Percentiles rank a stretch among this genome's conserved stretches.
Evolutionary conservation across 2,797 vertebrate genomes (phyloP).

Genomic region (Hyperoplus immaculatus): DNA sequence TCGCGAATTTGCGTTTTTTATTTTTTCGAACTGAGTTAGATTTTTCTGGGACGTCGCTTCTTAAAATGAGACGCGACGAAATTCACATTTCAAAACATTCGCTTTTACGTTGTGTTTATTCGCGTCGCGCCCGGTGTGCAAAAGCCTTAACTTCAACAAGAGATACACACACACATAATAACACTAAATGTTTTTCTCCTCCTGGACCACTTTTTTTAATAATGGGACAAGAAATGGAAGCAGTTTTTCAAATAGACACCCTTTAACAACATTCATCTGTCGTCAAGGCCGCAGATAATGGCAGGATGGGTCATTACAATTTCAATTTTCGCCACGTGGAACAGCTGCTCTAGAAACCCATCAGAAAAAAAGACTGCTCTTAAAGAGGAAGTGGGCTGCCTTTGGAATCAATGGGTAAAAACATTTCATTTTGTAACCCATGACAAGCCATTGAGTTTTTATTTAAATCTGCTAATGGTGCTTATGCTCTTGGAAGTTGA

Average conservation of each 20-base stretch:
- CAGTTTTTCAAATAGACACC: constrained; percentile 51
- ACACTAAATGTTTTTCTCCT: constrained; percentile 26
- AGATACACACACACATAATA: constrained; percentile 14
- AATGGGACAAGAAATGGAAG: constrained; percentile 45
- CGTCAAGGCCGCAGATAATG: constrained; percentile 40
- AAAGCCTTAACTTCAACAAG: constrained; percentile 14
- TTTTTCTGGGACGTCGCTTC: too few species aligned
- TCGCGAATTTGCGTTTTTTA: too few species aligned
- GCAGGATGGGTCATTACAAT: constrained; percentile 39
- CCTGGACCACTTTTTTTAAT: constrained; percentile 52
- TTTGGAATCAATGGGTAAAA: constrained; percentile 11
- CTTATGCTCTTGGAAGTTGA: background rate
- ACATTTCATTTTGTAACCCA: constrained; percentile 37
- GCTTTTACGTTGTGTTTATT: too few species aligned
- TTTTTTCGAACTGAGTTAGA: too few species aligned
- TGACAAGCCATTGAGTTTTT: constrained; percentile 37
- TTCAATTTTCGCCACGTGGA: constrained; percentile 49
- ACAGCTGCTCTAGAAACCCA: constrained; percentile 44
- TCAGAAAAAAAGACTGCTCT: constrained; percentile 35
- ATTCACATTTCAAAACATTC: too few species aligned
- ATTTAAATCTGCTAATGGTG: constrained; percentile 21
- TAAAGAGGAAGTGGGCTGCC: constrained; percentile 29
- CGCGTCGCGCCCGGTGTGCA: too few species aligned
- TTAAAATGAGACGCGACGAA: too few species aligned
- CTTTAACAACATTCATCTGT: constrained; percentile 64